Evolutionary conservation across 2,797 vertebrate species (phyloP).

Genomic region (Coregonus ussuriensis): DNA sequence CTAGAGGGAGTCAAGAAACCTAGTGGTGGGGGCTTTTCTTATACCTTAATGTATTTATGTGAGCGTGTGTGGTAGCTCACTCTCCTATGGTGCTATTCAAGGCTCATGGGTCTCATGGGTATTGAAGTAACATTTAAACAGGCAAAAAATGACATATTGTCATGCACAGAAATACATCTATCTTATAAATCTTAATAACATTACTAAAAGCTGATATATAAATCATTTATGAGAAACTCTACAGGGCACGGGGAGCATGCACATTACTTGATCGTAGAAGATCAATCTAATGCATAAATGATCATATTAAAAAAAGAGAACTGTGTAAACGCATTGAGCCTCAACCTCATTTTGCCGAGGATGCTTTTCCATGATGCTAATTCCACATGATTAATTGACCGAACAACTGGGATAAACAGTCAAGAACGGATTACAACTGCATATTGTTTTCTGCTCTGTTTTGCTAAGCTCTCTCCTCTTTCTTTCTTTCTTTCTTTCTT

Average conservation of each 20-base stretch:
- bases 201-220: constrained; percentile 2
- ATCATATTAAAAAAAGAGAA: constrained; percentile 19
- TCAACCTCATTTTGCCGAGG: constrained; percentile 46
- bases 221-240: constrained; percentile 37
- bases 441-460: background rate
- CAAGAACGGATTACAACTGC: background rate
- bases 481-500: background rate
- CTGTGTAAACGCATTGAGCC: background rate
- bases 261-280: constrained; percentile 49
- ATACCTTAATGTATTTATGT: background rate
- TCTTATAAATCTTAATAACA: constrained; percentile 1
- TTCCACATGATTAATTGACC: constrained; percentile 63
- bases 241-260: constrained; percentile 12
- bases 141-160: background rate
- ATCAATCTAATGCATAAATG: constrained; percentile 52
- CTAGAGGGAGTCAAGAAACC: too few species aligned
- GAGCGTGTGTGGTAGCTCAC: constrained; percentile 19
- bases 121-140: background rate
- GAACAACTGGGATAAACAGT: background rate
- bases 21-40: background rate
- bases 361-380: constrained; percentile 50
- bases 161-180: background rate
- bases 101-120: background rate
- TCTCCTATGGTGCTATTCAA: background rate
- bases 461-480: background rate